phyloP scores from a whole-genome alignment of 2,113 vertebrate genomes.

The Psephotus haematonotus region DNA sequence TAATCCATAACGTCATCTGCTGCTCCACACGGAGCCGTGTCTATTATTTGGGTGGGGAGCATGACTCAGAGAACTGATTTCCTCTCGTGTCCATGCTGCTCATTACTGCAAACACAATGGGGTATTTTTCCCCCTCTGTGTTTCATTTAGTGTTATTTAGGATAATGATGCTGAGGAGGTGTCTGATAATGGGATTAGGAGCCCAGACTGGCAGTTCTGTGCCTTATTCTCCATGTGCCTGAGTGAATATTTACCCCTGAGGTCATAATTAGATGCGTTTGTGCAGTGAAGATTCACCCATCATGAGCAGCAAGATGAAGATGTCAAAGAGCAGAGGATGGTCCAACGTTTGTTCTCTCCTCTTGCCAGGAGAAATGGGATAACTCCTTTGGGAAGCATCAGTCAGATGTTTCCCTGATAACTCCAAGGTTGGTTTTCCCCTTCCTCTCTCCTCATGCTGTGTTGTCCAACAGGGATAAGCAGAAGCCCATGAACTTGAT shows the following conservation, averaged over 20 bases:
- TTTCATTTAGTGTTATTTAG: conserved; percentile 7
- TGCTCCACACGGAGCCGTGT: background rate
- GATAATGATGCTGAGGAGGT: conserved; percentile 43
- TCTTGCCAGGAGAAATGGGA: background rate
- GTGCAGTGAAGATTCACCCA: background rate
- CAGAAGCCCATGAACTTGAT: fast-evolving
- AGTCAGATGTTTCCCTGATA: background rate
- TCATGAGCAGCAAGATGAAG: background rate
- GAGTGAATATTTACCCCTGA: conserved; percentile 30
- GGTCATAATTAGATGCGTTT: background rate
- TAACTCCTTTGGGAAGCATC: background rate
- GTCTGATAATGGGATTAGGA: conserved; percentile 52
- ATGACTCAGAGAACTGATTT: conserved; percentile 54
- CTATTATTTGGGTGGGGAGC: conserved; percentile 28
- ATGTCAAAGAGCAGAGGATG: background rate
- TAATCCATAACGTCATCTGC: background rate
- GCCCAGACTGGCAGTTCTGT: conserved; percentile 32
- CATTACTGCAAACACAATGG: conserved; percentile 9
- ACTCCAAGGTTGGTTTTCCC: background rate
- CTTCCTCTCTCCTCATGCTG: background rate
- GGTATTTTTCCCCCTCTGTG: background rate
- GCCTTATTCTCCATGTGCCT: background rate
- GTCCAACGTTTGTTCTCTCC: background rate
- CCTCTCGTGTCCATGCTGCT: background rate
- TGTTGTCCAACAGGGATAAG: background rate